Conservation (phyloP, 2,888 invertebrate species). For the Frankliniella fusca region DNA sequence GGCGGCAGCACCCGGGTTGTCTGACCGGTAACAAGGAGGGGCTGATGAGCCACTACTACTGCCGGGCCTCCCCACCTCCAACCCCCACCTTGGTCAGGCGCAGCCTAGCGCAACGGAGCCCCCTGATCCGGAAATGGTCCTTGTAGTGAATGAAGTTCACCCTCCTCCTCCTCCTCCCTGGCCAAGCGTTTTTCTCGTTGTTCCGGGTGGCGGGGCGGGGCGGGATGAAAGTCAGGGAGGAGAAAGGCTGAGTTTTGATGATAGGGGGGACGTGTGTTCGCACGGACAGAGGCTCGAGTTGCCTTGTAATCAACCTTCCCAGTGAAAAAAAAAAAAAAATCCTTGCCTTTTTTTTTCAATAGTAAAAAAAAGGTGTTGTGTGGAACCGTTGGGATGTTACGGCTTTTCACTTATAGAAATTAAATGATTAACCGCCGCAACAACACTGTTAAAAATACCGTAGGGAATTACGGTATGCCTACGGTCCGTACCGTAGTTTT, state of each 20-base stretch:
- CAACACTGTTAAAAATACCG: no score
- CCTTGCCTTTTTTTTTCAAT: no score
- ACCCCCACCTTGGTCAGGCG: neutral
- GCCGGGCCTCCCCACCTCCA: neutral
- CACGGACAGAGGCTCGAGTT: neutral
- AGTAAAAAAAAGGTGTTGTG: no score
- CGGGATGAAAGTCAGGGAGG: neutral
- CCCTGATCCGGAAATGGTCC: constrained; percentile 14
- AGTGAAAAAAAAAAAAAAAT: no score
- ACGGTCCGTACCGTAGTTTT: no score
- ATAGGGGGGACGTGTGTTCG: neutral
- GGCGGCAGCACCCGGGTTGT: neutral
- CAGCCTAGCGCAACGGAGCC: neutral
- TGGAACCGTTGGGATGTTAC: no score
- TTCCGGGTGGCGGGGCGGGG: neutral
- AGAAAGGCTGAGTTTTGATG: neutral
- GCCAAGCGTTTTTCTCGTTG: neutral
- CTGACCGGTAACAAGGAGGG: constrained; percentile 7
- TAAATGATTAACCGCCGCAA: no score
- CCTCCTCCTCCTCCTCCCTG: neutral
- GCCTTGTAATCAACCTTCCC: no score
- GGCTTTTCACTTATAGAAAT: no score
- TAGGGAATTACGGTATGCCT: no score
- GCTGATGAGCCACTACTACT: neutral
- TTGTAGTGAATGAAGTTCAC: neutral